A percentile compares a stretch with the other conserved stretches of the same genome.
These are phyloP conservation scores for Gibbula magus DNA, from an alignment of 2,888 invertebrate genomes.

Conservation along the genomic window DNA sequence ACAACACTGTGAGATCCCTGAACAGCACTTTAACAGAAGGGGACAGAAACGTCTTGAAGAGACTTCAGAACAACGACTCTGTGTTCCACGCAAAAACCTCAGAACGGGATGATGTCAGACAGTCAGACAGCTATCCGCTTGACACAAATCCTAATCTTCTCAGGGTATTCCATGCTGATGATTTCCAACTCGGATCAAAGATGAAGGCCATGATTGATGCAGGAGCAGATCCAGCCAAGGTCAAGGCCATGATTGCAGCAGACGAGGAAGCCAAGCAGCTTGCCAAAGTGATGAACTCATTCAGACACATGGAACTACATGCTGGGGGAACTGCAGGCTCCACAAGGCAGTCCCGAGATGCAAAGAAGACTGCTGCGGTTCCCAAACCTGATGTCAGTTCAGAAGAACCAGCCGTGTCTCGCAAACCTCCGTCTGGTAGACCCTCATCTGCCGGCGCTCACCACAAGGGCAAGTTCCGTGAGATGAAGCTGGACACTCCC, in stretches of 20 bases:
- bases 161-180: conserved; percentile 53
- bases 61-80: conserved; percentile 53
- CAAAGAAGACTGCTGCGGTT: conserved; percentile 36
- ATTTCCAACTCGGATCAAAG: conserved; percentile 54
- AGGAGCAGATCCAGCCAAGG: conserved; percentile 49
- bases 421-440: conserved; percentile 37
- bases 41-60: conserved; percentile 52
- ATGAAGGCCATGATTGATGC: conserved; percentile 59
- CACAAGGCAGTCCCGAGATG: conserved; percentile 36
- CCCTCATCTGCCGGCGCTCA: conserved; percentile 58
- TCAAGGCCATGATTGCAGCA: conserved; percentile 51
- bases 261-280: conserved; percentile 62
- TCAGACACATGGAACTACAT: conserved; percentile 68
- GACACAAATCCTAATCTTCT: conserved; percentile 55
- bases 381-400: conserved; percentile 37
- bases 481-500: conserved; percentile 50
- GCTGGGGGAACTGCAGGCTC: conserved; percentile 49
- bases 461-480: conserved; percentile 55
- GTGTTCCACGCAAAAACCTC: conserved; percentile 61
- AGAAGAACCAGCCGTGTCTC: conserved; percentile 35
- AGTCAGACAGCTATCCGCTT: conserved; percentile 47
- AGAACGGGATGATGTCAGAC: conserved; percentile 26
- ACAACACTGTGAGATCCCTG: conserved; percentile 41
- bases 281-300: conserved; percentile 65
- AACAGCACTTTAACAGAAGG: conserved; percentile 62